Base-by-base conservation (phyloP, 1,140 invertebrate genomes). In the Ceratoteleas bidentatus region DNA sequence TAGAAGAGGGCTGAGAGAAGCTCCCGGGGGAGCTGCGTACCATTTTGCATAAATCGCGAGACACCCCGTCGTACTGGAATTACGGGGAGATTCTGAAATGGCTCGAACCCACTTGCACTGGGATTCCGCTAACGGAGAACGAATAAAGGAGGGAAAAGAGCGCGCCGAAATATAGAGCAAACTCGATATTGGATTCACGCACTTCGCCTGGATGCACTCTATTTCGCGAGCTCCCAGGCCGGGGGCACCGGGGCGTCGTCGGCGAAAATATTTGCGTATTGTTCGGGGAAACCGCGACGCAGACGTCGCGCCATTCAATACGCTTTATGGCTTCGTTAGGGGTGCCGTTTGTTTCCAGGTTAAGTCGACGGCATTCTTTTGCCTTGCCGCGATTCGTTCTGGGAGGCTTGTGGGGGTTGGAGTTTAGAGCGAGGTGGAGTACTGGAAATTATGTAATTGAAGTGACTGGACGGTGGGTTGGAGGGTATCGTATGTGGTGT, bases 21-120 rank as follows among this genome's bases (percentile, higher is more conserved):
- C 86, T 90, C 90, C 88, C 89, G 40, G 52, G 90, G 89, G 90
- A 90, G 88, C 85, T 87, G 81, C 88, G 87, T 88, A 88, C 86
- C 88, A 90, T 90, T 91, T 90, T 91, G 90, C 89, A 91, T 91
- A 91, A 91, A 90, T 90, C 90, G 89, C 89, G 86, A 91, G 88
- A 90, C 88, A 91, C 89, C 88, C 89, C 85, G 86, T 81, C 81
- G 84, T 72, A 83, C 49, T 65, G 62, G 74, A 83, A 85, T 79
- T 79, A 81, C 84, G 53, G 81, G 74, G 81, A 83, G 76, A 84
- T 85, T 81, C 74, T 76, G 70, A 65, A 84, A 85, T 84, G 73
- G 81, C 64, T 79, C 60, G 79, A 78, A 81, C 83, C 76, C 65
- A 79, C 78, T 77, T 65, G 73, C 57, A 77, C 61, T 70, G 64